Percentiles rank a stretch among this genome's conserved stretches.
These are phyloP conservation scores for Sinocyclocheilus rhinocerous DNA, from an alignment of 2,113 vertebrate species.

Conservation along the genomic window DNA sequence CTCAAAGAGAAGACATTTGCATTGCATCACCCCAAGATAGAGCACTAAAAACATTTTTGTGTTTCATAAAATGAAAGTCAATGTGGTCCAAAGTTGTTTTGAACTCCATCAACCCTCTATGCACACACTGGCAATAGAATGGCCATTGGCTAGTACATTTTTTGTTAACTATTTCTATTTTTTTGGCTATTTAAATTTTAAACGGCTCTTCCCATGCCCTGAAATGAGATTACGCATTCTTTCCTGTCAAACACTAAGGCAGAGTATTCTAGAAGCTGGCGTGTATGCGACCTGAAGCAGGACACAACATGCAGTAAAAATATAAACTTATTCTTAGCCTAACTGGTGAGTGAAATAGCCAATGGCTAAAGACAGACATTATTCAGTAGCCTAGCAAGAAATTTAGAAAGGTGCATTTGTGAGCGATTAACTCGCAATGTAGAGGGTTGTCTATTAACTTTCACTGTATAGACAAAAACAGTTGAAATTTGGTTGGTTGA, in stretches of 20 bases:
- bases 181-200: background rate
- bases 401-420: no score
- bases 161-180: background rate
- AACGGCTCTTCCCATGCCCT: background rate
- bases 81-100: background rate
- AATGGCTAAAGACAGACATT: background rate
- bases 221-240: background rate
- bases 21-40: background rate
- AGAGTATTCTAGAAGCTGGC: no score
- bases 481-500: no score
- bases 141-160: background rate
- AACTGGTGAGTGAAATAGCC: background rate
- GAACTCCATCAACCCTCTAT: background rate
- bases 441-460: background rate
- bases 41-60: background rate
- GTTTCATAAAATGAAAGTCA: background rate
- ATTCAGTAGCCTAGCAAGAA: background rate
- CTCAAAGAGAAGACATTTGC: background rate
- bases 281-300: no score
- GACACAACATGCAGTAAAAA: no score
- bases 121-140: background rate
- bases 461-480: background rate
- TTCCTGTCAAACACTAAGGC: no score
- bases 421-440: background rate
- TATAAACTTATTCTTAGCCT: background rate